These are phyloP conservation scores for Cistogaster globosa DNA, from an alignment of 2,888 invertebrate genomes.

Conservation along the genomic window DNA sequence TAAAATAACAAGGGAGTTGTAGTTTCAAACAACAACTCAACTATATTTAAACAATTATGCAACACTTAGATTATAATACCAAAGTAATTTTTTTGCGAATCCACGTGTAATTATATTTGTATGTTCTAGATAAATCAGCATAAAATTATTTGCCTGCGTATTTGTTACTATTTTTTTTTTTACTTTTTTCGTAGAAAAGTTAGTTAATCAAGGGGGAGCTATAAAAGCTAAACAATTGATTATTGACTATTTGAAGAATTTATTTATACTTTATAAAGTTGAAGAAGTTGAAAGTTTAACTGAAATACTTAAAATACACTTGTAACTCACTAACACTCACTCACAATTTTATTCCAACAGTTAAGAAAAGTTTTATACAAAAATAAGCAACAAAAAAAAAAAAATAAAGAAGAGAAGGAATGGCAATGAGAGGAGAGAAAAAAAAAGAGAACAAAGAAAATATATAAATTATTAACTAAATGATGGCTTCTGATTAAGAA, in stretches of 20 bases:
- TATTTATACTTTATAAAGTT: slow-evolving; percentile 49
- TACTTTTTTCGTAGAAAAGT: slow-evolving; percentile 14
- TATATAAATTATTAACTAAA: too few relatives aligned
- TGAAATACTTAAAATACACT: slow-evolving; percentile 29
- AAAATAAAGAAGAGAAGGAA: neutral
- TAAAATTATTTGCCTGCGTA: slow-evolving; percentile 21
- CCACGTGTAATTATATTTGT: slow-evolving; percentile 7
- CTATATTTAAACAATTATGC: neutral
- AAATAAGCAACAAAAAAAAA: neutral
- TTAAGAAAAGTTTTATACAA: neutral
- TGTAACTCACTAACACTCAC: slow-evolving; percentile 2
- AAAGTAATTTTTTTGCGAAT: neutral
- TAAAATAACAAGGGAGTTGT: neutral
- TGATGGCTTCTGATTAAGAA: too few relatives aligned
- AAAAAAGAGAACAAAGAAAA: too few relatives aligned
- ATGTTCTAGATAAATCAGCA: neutral
- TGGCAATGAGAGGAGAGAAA: too few relatives aligned
- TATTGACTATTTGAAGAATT: slow-evolving; percentile 58
- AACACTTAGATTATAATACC: neutral
- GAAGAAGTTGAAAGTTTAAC: slow-evolving; percentile 32
- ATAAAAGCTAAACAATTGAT: slow-evolving; percentile 57
- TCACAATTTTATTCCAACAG: neutral
- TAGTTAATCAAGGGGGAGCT: neutral
- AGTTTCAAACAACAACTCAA: neutral
- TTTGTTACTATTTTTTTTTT: slow-evolving; percentile 26